phyloP scores from a whole-genome alignment of 2,888 invertebrate genomes.

The Drosophila percnosoma region DNA sequence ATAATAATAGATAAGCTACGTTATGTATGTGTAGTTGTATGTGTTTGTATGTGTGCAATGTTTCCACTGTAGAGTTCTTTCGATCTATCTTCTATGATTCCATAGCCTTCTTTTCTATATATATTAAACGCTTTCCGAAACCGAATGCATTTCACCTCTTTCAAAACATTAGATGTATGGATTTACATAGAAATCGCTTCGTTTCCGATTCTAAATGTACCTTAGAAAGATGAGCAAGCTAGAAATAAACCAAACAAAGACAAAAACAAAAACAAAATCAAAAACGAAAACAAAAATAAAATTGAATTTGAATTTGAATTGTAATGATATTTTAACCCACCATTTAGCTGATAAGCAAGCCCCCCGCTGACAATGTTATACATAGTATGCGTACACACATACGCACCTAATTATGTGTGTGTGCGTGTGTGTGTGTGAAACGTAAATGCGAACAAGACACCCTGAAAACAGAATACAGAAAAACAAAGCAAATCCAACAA shows the following conservation, averaged over 20 bases:
- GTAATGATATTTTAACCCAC: conserved; percentile 68
- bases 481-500: conserved; percentile 11
- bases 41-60: neutral
- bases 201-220: conserved; percentile 13
- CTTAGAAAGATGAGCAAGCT: conserved; percentile 1
- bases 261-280: neutral
- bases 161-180: neutral
- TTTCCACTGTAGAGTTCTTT: neutral
- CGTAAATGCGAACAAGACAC: neutral
- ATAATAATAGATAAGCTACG: neutral
- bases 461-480: conserved; percentile 1
- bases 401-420: neutral
- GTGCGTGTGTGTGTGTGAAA: conserved; percentile 6
- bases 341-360: conserved; percentile 66
- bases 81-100: neutral
- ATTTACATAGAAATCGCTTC: conserved; percentile 16
- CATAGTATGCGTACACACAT: too few relatives aligned
- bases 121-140: neutral
- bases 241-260: neutral
- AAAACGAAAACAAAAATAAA: neutral
- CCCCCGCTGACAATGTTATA: conserved; percentile 35
- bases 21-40: conserved; percentile 3
- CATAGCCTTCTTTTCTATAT: neutral
- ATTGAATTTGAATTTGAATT: conserved; percentile 11
- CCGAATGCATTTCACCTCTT: neutral